A percentile compares a stretch with the other conserved stretches of the same genome.
Conservation (phyloP, 2,113 vertebrate species). For the Talpa occidentalis region DNA sequence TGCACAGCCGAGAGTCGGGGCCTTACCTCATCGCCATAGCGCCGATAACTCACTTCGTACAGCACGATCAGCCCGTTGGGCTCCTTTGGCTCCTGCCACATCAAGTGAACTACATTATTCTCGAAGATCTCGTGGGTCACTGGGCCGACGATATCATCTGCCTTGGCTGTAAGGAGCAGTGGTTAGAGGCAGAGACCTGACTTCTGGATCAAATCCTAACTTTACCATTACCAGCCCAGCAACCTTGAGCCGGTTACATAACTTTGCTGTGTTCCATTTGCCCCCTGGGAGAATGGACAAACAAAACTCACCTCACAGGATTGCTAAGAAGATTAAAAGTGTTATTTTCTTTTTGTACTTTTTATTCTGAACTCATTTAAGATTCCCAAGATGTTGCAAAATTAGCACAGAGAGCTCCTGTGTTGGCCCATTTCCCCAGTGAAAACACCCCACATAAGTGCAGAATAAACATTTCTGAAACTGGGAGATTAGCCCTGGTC, state of each 20-base stretch:
- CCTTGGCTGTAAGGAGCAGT: conserved; percentile 88
- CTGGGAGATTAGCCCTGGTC: no score
- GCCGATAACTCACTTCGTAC: conserved; percentile 95
- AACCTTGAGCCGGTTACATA: rapidly evolving
- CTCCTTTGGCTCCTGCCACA: conserved; percentile 92
- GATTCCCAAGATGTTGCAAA: not conserved
- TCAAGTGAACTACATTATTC: conserved; percentile 90
- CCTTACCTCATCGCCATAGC: conserved; percentile 94
- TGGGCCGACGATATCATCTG: conserved; percentile 91
- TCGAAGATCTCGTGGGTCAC: conserved; percentile 91
- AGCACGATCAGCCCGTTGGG: conserved; percentile 97
- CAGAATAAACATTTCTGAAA: no score
- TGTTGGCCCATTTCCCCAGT: no score
- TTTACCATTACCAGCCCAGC: not conserved
- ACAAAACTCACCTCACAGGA: not conserved
- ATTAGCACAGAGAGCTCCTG: no score
- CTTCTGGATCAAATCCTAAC: not conserved
- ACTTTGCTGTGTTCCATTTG: not conserved
- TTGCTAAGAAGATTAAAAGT: not conserved
- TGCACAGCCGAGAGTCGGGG: not conserved
- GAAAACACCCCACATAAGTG: no score
- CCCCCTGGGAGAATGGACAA: not conserved
- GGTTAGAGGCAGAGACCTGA: not conserved
- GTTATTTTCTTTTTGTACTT: not conserved
- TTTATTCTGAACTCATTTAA: not conserved